These are phyloP conservation scores for Pantelozetes paolii DNA, from an alignment of 2,888 invertebrate genomes.

Conservation along the genomic window DNA sequence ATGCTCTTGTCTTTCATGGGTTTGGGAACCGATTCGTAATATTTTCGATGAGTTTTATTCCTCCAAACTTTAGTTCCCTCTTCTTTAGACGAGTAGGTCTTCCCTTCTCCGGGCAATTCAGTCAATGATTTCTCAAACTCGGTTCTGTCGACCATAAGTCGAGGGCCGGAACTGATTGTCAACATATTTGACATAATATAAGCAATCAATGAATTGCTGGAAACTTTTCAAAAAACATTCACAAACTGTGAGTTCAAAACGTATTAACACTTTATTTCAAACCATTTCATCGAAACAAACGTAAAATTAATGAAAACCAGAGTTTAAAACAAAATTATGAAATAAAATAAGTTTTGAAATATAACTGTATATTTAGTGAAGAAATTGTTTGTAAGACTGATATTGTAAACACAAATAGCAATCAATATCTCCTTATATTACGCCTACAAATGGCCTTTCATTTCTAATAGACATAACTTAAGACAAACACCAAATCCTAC, in stretches of 20 bases:
- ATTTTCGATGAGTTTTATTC: slow-evolving; percentile 34
- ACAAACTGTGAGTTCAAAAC: no score
- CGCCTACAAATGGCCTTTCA: slow-evolving; percentile 23
- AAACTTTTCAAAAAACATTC: background rate
- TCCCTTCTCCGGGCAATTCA: slow-evolving; percentile 39
- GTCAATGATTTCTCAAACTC: background rate
- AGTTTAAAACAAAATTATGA: background rate
- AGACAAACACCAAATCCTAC: slow-evolving; percentile 14
- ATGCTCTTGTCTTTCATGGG: background rate
- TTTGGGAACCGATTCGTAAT: slow-evolving; percentile 30
- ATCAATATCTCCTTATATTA: slow-evolving; percentile 16
- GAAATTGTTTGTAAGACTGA: slow-evolving; percentile 2
- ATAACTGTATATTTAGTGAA: background rate
- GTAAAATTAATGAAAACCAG: background rate
- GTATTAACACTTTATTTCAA: background rate
- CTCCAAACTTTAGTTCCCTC: slow-evolving; percentile 36
- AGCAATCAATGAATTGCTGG: background rate
- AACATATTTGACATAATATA: background rate
- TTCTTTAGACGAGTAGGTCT: slow-evolving; percentile 4
- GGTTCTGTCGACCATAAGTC: background rate
- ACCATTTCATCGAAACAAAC: background rate
- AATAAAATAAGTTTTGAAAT: background rate
- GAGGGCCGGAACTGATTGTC: slow-evolving; percentile 12
- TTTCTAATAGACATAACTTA: slow-evolving; percentile 10
- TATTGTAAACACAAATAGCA: slow-evolving; percentile 1